A percentile compares a stretch with the other conserved stretches of the same genome.
Conservation (phyloP, 2,113 vertebrate species). For the Ictidomys tridecemlineatus region DNA sequence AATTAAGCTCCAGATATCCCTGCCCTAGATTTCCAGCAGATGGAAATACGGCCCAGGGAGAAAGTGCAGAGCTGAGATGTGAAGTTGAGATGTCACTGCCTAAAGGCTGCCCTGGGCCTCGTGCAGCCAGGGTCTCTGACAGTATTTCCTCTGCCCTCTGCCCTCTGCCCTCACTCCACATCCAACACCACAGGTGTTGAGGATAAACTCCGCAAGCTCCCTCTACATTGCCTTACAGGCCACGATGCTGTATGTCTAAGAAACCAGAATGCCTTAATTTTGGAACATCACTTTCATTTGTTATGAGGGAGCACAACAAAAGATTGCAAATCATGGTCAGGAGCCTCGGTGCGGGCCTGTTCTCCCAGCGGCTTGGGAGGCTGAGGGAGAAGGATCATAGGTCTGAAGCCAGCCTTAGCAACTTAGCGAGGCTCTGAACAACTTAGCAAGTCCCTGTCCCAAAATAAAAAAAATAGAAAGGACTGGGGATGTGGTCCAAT, state of each 20-base stretch:
- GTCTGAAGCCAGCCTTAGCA: too few relatives aligned
- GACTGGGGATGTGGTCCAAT: too few relatives aligned
- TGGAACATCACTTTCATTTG: not conserved
- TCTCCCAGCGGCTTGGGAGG: too few relatives aligned
- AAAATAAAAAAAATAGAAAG: too few relatives aligned
- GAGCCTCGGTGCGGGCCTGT: too few relatives aligned
- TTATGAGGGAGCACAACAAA: not conserved
- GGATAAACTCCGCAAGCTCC: not conserved
- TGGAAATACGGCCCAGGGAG: not conserved
- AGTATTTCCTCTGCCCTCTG: not conserved
- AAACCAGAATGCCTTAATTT: slow-evolving; percentile 29
- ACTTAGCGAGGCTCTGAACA: too few relatives aligned
- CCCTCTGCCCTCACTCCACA: not conserved
- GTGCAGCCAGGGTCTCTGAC: not conserved
- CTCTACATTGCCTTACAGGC: not conserved
- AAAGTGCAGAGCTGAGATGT: not conserved
- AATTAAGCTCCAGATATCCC: slow-evolving; percentile 12
- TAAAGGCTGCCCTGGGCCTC: not conserved
- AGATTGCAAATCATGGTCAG: not conserved
- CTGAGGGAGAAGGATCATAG: too few relatives aligned
- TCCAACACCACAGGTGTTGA: not conserved
- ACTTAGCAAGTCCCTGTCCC: too few relatives aligned
- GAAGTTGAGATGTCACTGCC: not conserved
- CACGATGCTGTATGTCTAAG: not conserved
- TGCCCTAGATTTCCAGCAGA: slow-evolving; percentile 47